Conservation (phyloP, 2,797 vertebrate species). For the Notolepis coatsorum region DNA sequence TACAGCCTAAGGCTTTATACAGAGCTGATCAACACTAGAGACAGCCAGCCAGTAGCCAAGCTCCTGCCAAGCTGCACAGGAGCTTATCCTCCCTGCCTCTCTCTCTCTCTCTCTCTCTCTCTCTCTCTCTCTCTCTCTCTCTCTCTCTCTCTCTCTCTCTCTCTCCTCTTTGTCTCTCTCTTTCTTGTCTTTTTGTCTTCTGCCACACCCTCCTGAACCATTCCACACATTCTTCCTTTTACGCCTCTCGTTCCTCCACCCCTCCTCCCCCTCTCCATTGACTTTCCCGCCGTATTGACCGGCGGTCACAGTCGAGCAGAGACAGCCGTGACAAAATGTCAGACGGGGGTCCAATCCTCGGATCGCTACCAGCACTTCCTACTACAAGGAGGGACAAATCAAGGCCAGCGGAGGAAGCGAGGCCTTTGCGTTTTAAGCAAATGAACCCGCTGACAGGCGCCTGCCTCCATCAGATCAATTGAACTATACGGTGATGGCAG, state of each 20-base stretch:
- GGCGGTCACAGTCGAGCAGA: slow-evolving; percentile 47
- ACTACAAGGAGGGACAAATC: slow-evolving; percentile 19
- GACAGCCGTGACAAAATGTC: slow-evolving; percentile 62
- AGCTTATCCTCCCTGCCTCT: slow-evolving; percentile 45
- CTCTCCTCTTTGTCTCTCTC: background rate
- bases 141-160: too few species aligned
- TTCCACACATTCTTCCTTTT: background rate
- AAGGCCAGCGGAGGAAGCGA: slow-evolving; percentile 43
- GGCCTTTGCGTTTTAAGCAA: slow-evolving; percentile 35
- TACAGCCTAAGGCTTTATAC: slow-evolving; percentile 70
- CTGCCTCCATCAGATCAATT: slow-evolving; percentile 31
- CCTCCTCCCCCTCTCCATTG: slow-evolving; percentile 22
- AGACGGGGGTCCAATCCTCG: slow-evolving; percentile 15
- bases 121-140: background rate
- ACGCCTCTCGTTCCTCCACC: background rate
- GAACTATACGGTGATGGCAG: slow-evolving; percentile 19
- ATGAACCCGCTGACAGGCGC: slow-evolving; percentile 31
- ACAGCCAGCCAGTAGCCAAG: slow-evolving; percentile 26
- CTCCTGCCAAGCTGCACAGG: slow-evolving; percentile 62
- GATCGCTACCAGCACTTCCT: slow-evolving; percentile 41
- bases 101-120: background rate
- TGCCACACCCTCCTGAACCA: too few species aligned
- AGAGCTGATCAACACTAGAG: slow-evolving; percentile 67
- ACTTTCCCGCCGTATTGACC: slow-evolving; percentile 43
- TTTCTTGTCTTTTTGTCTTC: background rate